Evolutionary conservation across 2,888 invertebrate species (phyloP).

Genomic region (Leptura quadrifasciata): DNA sequence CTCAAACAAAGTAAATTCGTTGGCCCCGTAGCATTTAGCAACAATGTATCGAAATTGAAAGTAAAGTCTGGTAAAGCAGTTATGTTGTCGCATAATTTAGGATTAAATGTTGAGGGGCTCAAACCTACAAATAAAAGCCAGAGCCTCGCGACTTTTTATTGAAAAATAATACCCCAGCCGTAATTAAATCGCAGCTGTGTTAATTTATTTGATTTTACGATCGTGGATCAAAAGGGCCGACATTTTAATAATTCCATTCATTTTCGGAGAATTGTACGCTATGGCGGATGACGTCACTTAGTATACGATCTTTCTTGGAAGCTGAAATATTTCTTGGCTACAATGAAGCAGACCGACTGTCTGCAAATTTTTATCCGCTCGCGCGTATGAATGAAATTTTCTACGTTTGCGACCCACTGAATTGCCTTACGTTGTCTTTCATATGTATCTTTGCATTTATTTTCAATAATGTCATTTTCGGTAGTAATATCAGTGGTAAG

Average conservation of each 20-base stretch:
- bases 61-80: constrained; percentile 51
- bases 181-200: constrained; percentile 64
- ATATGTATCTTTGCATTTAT: not conserved
- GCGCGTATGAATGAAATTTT: constrained; percentile 36
- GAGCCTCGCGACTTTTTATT: constrained; percentile 55
- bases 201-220: constrained; percentile 66
- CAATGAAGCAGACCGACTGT: constrained; percentile 36
- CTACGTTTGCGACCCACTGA: constrained; percentile 19
- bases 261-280: constrained; percentile 62
- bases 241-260: constrained; percentile 66
- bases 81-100: constrained; percentile 59
- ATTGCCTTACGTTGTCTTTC: not conserved
- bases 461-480: too few relatives aligned
- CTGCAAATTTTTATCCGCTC: constrained; percentile 22
- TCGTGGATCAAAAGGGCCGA: constrained; percentile 65
- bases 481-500: too few relatives aligned
- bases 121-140: constrained; percentile 45
- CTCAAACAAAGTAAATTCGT: not conserved
- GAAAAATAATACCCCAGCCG: constrained; percentile 60
- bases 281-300: constrained; percentile 54
- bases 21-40: constrained; percentile 30
- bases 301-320: constrained; percentile 56
- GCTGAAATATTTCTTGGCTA: constrained; percentile 43
- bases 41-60: constrained; percentile 54
- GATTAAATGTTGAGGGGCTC: constrained; percentile 48